Conservation (phyloP, 1,140 invertebrate species). For the honey bee (Apis mellifera) region Amel_HAv3.1 CM009945.2:557001-557500, state of each 20-base stretch:
- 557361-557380: background rate
- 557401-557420: background rate
- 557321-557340: background rate
- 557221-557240: background rate
- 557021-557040: too few species aligned
- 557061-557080: background rate
- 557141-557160: slow-evolving; percentile 6
- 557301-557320: slow-evolving; percentile 17
- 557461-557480: background rate
- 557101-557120: slow-evolving; percentile 10
- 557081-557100: background rate
- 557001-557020: too few species aligned
- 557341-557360: background rate
- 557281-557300: slow-evolving; percentile 18
- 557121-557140: background rate
- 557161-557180: slow-evolving; percentile 23
- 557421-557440: background rate
- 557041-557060: background rate
- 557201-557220: background rate
- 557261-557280: background rate
- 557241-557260: background rate
- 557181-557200: background rate
- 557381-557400: background rate
- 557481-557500: background rate
- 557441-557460: background rate